Conservation (phyloP, 30 jellyfish, hydroid and myxozoan species). For the Rhopilema esculentum region DNA sequence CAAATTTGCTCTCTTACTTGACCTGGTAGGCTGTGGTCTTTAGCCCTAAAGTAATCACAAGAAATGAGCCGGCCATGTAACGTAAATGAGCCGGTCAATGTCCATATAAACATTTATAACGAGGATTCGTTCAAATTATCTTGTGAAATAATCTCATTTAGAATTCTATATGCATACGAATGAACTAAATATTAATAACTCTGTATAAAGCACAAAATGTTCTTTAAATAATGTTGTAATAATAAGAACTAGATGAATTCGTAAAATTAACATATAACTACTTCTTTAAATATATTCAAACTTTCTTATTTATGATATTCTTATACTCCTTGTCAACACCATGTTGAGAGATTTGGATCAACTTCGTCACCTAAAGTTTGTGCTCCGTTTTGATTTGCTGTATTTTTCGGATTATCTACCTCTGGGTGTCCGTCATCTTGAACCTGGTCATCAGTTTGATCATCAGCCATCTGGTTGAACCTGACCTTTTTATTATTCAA, state of each 20-base stretch:
- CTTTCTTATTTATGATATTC: not conserved
- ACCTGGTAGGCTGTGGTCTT: too few relatives aligned
- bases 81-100: too few relatives aligned
- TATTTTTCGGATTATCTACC: not conserved
- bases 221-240: too few relatives aligned
- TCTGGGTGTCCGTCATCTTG: not conserved
- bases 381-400: not conserved
- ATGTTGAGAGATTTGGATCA: slow-evolving; percentile 40
- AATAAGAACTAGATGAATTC: not conserved
- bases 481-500: slow-evolving; percentile 28
- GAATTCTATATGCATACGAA: not conserved
- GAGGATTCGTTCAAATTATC: too few relatives aligned
- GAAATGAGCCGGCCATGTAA: too few relatives aligned
- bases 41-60: too few relatives aligned
- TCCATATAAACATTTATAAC: too few relatives aligned
- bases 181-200: not conserved
- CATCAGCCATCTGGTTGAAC: slow-evolving; percentile 4
- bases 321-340: slow-evolving; percentile 40
- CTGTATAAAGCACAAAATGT: too few relatives aligned
- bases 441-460: not conserved
- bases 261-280: too few relatives aligned
- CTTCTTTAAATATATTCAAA: not conserved
- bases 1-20: too few relatives aligned
- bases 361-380: not conserved
- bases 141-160: too few relatives aligned